These are phyloP conservation scores for Trileptium ribeirensis DNA, from an alignment of 2,888 invertebrate genomes.

Conservation along the genomic window DNA sequence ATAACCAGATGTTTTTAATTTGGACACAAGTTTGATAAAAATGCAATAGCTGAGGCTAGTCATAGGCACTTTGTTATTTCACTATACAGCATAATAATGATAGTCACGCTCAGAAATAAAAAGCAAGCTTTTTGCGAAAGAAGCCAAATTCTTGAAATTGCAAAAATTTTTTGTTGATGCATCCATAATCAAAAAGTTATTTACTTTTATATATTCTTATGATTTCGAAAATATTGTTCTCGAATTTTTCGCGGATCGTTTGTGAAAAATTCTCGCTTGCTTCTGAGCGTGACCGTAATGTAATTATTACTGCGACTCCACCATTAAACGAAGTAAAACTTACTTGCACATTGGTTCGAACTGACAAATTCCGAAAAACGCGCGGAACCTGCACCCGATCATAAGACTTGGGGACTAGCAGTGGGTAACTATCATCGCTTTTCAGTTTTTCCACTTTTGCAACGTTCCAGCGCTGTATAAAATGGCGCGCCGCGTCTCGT, in stretches of 20 bases:
- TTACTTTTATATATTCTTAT: not conserved
- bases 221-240: not conserved
- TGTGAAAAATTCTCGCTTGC: no score
- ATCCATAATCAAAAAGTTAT: not conserved
- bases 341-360: conserved; percentile 3
- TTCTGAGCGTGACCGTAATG: no score
- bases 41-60: no score
- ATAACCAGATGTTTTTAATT: no score
- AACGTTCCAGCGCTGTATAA: conserved; percentile 57
- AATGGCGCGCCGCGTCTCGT: conserved; percentile 57
- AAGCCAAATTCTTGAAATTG: no score
- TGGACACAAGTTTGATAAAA: no score
- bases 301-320: no score
- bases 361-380: conserved; percentile 31
- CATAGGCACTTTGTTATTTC: no score
- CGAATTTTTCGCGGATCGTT: not conserved
- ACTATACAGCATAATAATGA: no score
- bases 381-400: conserved; percentile 42
- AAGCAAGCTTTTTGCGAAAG: not conserved
- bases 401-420: conserved; percentile 56
- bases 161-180: no score
- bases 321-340: no score
- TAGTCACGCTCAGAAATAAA: no score
- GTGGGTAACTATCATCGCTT: conserved; percentile 52
- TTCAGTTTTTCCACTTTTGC: conserved; percentile 49